Base-by-base conservation (phyloP, 37 sponge, comb jelly and placozoan species). In the Chondrosia reniformis region DNA sequence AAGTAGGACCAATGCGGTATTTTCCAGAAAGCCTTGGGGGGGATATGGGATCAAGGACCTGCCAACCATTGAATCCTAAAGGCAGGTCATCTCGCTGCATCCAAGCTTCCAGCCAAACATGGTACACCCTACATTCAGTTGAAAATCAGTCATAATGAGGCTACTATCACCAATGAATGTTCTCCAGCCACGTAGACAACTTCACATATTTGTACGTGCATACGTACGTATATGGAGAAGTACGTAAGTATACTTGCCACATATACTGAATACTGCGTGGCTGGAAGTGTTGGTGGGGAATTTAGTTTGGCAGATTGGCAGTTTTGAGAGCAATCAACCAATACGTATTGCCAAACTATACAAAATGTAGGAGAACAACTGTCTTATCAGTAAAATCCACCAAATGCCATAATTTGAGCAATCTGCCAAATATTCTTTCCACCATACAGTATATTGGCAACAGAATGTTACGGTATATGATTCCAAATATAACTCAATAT, bases 51-150 rank as follows among this genome's bases (percentile, higher is more conserved):
- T 88, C 88, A 36, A 88, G 76, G 0, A 74, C 28, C 42, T 91
- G 88, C 92, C 92, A 91, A 21, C 92, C 92, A 62, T 84, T 81
- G 31, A 83, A 84, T 0, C 81, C 85, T 30, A 55, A 17, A 40
- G 85, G 66, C 42, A 91, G 75, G n/a, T 91, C 92, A 41, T 81
- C 79, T 57, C 92, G 58, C 21, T 79, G 45, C 85, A 89, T 86
- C 88, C 90, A 89, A 1, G 85, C 89, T 66, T 94, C 94, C 4
- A 63, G 59, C 88, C 90, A 94, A 34, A 94, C 83, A 81, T 89
- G 94, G 65, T 94, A 94, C 31, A 86, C 63, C 94, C 94, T 91
- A 44, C 61, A 59, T 13, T 7, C 61, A 59, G n/a, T 13, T 7
- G 52, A 8, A 13, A n/a, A 0, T 19, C 52, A 49, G 15, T 10